phyloP scores from a whole-genome alignment of 1,140 invertebrate species.

The Anoplolepis gracilipes region DNA sequence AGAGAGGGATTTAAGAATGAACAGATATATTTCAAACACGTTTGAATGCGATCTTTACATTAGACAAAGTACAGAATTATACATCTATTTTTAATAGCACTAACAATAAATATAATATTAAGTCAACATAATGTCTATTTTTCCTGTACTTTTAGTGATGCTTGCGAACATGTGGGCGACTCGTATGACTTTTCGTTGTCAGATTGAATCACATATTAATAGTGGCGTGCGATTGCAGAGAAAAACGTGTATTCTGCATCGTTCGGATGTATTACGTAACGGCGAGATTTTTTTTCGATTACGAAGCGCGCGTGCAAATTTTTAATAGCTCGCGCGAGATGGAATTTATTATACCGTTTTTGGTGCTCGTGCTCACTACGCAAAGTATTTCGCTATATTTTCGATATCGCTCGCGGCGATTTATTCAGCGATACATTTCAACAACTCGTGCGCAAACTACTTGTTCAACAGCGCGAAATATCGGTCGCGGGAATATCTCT shows the following conservation, averaged over 20 bases:
- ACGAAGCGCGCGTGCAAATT: constrained; percentile 18
- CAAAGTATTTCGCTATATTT: constrained; percentile 28
- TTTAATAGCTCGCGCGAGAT: constrained; percentile 25
- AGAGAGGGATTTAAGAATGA: not conserved
- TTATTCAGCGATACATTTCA: constrained; percentile 38
- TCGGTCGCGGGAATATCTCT: not conserved
- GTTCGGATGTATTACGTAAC: not conserved
- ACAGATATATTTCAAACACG: not conserved
- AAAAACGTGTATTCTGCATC: not conserved
- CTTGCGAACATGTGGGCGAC: not conserved
- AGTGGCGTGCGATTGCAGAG: not conserved
- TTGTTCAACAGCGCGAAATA: constrained; percentile 8
- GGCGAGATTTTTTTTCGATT: constrained; percentile 16
- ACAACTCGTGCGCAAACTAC: not conserved
- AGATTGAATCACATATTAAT: constrained; percentile 20
- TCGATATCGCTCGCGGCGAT: constrained; percentile 4
- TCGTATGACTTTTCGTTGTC: not conserved
- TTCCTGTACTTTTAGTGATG: not conserved
- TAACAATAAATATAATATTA: constrained; percentile 9
- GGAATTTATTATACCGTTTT: constrained; percentile 48
- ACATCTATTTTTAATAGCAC: not conserved
- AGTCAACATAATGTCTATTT: not conserved
- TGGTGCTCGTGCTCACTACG: not conserved
- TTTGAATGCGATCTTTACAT: constrained; percentile 2
- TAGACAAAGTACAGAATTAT: not conserved